Base-by-base conservation (phyloP, 2,797 vertebrate genomes). In the Sebastes itinus region DNA sequence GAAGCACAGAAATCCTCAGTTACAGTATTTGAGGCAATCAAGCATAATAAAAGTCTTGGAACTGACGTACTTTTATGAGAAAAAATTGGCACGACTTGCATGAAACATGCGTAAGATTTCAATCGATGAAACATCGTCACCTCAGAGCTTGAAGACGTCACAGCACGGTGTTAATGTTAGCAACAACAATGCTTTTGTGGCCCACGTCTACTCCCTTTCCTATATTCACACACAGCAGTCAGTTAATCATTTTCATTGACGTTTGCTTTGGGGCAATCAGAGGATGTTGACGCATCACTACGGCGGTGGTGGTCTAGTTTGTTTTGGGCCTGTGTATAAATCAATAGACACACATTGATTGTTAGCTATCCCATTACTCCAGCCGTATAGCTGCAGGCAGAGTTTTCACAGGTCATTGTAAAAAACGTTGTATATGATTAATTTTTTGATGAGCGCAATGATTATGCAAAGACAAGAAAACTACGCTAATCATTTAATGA, bases 331-430 rank as follows among this genome's bases (percentile, higher is more conserved):
- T 62, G 78, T 46, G 73, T 56, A 86, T 62, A 81, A 89, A 92
- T 95, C 92, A 88, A 92, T 93, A 79, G 74, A 84, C 82, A 87
- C 67, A 76, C 65, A 89, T 83, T 81, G 88, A 94, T 90, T 73
- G 72, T 28, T 78, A 75, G 77, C 70, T 80, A 89, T 90, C 79
- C 83, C 62, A 88, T 89, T 91, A 83, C 85, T 73, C 55, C 12
- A 12, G 73, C 78, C 27, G 62, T 66, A 73, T 46, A 18, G 83
- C 83, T 75, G 28, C 54, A 72, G 86, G 82, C 79, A n/a, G 4
- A 61, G 22, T 69, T 86, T 82, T 64, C 75, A 83, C 72, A 77
- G 65, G 60, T 83, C 66, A 74, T 52, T 59, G 63, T 28, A 63
- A 68, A 83, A 75, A 80, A 64, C 4, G 11, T 20, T 66, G 33